phyloP scores from a whole-genome alignment of 2,797 vertebrate species.

The Pipistrellus kuhlii region DNA sequence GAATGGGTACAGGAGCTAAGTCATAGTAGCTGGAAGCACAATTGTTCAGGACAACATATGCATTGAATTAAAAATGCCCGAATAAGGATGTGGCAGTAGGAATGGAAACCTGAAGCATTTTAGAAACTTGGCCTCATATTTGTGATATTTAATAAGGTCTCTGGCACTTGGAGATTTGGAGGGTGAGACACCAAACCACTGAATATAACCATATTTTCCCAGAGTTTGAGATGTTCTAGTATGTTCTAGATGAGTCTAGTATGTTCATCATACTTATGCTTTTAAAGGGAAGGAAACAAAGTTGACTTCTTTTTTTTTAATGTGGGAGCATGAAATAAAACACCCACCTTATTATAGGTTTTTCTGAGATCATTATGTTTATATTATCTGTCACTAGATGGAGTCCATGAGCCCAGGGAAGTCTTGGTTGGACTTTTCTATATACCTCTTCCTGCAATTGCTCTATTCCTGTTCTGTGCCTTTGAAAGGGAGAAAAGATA shows the following conservation, averaged over 20 bases:
- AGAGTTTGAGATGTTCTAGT: background rate
- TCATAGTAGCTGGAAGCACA: background rate
- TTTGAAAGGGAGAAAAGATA: slow-evolving; percentile 14
- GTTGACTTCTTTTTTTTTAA: background rate
- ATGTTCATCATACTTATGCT: background rate
- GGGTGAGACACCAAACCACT: background rate
- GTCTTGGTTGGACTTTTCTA: background rate
- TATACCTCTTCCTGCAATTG: background rate
- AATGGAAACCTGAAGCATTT: slow-evolving; percentile 32
- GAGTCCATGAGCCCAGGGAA: slow-evolving; percentile 46
- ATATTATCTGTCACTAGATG: slow-evolving; percentile 72
- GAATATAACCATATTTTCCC: background rate
- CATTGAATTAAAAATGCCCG: background rate
- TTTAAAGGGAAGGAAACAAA: slow-evolving; percentile 50
- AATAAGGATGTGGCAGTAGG: background rate
- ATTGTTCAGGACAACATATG: background rate
- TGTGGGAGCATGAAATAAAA: background rate
- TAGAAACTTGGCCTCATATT: background rate
- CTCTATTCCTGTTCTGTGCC: background rate
- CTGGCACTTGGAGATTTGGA: background rate
- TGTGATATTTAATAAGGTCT: slow-evolving; percentile 8
- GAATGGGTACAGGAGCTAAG: background rate
- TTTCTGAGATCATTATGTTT: slow-evolving; percentile 9
- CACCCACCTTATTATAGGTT: background rate
- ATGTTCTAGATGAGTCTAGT: background rate